phyloP scores from a whole-genome alignment of 1,140 invertebrate species.

The Steinernema khuongi region DNA sequence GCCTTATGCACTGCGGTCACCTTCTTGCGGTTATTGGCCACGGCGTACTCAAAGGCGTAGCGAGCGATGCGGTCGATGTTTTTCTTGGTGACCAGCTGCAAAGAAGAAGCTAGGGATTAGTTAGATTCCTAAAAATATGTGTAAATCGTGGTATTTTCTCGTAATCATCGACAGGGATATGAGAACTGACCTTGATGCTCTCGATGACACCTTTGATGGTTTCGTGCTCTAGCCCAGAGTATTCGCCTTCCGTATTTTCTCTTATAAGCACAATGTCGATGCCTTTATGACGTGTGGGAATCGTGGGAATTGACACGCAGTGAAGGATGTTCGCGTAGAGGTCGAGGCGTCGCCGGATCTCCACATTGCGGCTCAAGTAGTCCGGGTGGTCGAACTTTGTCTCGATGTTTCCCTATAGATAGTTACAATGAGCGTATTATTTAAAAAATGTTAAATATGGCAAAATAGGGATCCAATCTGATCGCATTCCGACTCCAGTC shows the following conservation, averaged over 20 bases:
- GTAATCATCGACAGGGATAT: too few species aligned
- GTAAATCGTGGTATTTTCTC: too few species aligned
- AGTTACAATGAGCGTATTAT: too few species aligned
- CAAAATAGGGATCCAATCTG: too few species aligned
- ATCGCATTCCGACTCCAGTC: too few species aligned
- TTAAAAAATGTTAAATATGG: too few species aligned
- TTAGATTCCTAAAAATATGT: too few species aligned
- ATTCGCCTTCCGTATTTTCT: conserved; percentile 68
- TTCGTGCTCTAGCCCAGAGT: conserved; percentile 92
- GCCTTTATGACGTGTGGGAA: conserved; percentile 73
- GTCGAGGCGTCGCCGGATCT: conserved; percentile 48
- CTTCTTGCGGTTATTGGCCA: conserved; percentile 77
- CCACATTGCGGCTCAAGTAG: conserved; percentile 53
- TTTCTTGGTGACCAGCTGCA: conserved; percentile 74
- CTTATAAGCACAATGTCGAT: conserved; percentile 43
- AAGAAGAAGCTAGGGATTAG: too few species aligned
- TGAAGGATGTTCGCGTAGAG: conserved; percentile 74
- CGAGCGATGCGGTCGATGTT: conserved; percentile 88
- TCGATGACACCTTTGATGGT: conserved; percentile 87
- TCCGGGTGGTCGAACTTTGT: conserved; percentile 57
- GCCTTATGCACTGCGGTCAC: conserved; percentile 97
- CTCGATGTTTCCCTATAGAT: conserved; percentile 58
- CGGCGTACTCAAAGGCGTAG: conserved; percentile 93
- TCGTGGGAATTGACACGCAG: conserved; percentile 86
- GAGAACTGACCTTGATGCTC: conserved; percentile 82